Percentiles rank a stretch among this genome's conserved stretches.
phyloP scores from a whole-genome alignment of 2,888 invertebrate genomes.

The Noctua pronuba region DNA sequence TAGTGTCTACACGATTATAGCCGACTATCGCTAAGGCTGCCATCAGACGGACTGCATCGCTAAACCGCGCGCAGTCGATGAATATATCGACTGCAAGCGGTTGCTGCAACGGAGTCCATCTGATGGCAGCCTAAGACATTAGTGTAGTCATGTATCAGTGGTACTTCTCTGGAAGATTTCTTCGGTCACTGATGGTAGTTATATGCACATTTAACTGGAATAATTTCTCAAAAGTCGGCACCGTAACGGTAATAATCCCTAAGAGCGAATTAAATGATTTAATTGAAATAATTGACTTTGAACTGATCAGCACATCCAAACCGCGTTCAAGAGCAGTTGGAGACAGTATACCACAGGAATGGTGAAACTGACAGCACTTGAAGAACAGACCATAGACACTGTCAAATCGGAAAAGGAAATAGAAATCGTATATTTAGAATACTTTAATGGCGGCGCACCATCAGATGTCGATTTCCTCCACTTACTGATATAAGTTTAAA shows the following conservation, averaged over 20 bases:
- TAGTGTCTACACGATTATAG: no score
- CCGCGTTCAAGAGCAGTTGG: neutral
- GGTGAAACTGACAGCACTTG: neutral
- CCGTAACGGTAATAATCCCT: neutral
- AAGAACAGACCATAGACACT: neutral
- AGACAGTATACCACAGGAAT: neutral
- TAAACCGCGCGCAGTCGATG: no score
- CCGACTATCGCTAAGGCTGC: no score
- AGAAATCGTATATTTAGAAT: neutral
- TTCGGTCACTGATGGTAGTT: neutral
- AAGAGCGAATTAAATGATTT: neutral
- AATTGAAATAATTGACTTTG: neutral
- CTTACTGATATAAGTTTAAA: constrained; percentile 7
- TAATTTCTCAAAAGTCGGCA: neutral
- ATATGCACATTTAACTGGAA: neutral
- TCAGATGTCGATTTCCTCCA: constrained; percentile 9
- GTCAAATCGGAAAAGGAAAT: neutral
- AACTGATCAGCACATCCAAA: neutral
- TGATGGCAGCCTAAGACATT: no score
- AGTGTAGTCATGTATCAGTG: neutral
- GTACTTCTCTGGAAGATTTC: neutral
- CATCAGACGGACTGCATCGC: no score
- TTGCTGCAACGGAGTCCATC: no score
- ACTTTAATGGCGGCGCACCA: neutral
- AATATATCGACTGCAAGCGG: no score